Percentiles rank a stretch among this genome's conserved stretches.
Evolutionary conservation across 2,797 vertebrate species (phyloP).

Genomic region (Gorsachius magnificus): DNA sequence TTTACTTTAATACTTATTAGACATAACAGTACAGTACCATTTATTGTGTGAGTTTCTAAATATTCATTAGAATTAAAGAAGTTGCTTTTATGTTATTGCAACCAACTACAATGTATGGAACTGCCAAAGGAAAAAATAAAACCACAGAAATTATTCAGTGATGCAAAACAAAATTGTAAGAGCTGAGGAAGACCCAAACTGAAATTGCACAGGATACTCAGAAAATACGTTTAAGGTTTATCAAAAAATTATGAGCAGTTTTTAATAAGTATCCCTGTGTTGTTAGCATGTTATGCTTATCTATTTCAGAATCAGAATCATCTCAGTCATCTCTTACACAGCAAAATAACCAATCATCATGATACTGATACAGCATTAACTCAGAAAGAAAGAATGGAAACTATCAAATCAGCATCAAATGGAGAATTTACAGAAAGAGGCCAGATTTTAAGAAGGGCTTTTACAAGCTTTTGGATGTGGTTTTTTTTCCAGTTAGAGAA

Average conservation of each 20-base stretch:
- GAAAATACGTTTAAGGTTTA: neutral
- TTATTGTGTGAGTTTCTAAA: neutral
- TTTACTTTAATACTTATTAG: neutral
- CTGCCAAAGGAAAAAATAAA: neutral
- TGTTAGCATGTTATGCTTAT: neutral
- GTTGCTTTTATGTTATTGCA: neutral
- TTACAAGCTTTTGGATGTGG: neutral
- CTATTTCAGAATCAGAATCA: neutral
- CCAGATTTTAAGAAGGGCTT: neutral
- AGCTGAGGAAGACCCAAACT: neutral
- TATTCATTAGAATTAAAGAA: neutral
- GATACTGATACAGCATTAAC: neutral
- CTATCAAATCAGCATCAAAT: neutral
- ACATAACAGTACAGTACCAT: neutral
- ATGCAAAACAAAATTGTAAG: neutral
- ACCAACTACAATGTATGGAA: neutral
- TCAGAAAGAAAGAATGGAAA: neutral
- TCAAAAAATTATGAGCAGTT: neutral
- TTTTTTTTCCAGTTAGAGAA: neutral
- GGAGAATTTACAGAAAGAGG: neutral
- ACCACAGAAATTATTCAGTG: neutral
- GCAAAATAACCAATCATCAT: neutral
- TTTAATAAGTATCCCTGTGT: neutral
- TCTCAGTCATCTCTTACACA: neutral
- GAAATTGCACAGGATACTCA: neutral